Evolutionary conservation across 2,113 vertebrate genomes (phyloP), one percentile per base, ranked within the genome.

Genomic region (Scopus umbretta): DNA sequence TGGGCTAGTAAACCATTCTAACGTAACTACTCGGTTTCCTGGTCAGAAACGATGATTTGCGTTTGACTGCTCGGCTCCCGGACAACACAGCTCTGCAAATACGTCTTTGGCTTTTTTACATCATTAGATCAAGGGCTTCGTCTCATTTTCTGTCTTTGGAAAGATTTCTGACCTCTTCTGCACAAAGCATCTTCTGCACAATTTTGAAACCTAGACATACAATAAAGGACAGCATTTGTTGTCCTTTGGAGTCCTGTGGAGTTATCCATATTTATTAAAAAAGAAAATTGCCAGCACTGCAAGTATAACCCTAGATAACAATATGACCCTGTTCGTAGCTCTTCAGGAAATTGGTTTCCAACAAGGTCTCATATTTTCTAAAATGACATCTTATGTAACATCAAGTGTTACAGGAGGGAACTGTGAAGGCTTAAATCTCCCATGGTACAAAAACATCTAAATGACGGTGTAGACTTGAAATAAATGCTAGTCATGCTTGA

Each of bases 281-380:
- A 87, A 87, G 49, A 92, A 97, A 90, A 92, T 80, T 88, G 70
- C 45, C 75, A 90, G 70, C 78, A 66, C 92, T 92, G 84, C 62
- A 55, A 85, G 62, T 76, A 14, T 82, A 80, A 88, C 84, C 70
- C 74, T n/a, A 95, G 95, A 95, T 96, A 96, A 96, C 42, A 0
- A 45, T 38, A 59, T 47, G 85, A 92, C 74, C 78, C 80, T 95
- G 3, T 73, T 92, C 29, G n/a, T 93, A 80, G 78, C 75, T 86
- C 84, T 95, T 93, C 96, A 96, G 94, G 96, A 97, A 96, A 97
- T 96, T 97, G 94, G 67, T 94, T 97, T 96, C 90, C 86, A 95
- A 56, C 96, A 74, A 10, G 5, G 67, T 66, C 50, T 95, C 86
- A 20, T 95, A 88, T 95, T 94, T 97, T 94, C 89, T 94, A 71